Evolutionary conservation across 2,888 invertebrate species (phyloP), one percentile per base, ranked within the genome.

Genomic region (Scaptomyza tumidula): DNA sequence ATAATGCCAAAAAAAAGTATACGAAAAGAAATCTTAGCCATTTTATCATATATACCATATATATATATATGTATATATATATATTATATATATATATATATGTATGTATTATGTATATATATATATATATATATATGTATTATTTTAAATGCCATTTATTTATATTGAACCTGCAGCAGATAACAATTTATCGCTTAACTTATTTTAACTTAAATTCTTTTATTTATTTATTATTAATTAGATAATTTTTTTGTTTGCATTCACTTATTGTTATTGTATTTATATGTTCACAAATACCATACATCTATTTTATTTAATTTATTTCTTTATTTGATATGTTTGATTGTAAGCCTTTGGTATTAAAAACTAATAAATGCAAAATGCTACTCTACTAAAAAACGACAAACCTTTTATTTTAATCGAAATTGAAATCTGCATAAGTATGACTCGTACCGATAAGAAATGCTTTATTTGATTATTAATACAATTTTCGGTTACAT

Each of bases 1-100:
- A 60, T 71, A 60, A 60, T 71, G 49, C 76, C 75, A 71, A 75
- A 75, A 71, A 73, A 14, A 1, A 7, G 19, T 31, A 46, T 6
- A 39, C n/a, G 27, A 14, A 27, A n/a, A 49, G 27, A 7, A 29
- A 53, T 13, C 24, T 35, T n/a, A 43, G 14, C 27, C 29, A 37
- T 19, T 57, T 19, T n/a, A 27, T 29, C 48, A 1, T 49, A 58
- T 27, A 58, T 58, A 58, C 11, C 43, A 50, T 24, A 11, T 19
- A 7, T 6, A 16, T n/a, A 54, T 54, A 19, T 19, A 19, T 19
- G n/a, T n/a, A n/a, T n/a, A n/a, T 43, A 1, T 49, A 58, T 27
- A 58, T 58, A 58, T 33, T 43, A 50, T 24, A 11, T 19, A 7
- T 6, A 16, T n/a, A 54, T 54, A 19, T 19, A 19, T 19, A 19